Percentiles rank a stretch among this genome's conserved stretches.
Conservation (phyloP, 2,888 invertebrate species). For the Seladonia tumulorum region DNA sequence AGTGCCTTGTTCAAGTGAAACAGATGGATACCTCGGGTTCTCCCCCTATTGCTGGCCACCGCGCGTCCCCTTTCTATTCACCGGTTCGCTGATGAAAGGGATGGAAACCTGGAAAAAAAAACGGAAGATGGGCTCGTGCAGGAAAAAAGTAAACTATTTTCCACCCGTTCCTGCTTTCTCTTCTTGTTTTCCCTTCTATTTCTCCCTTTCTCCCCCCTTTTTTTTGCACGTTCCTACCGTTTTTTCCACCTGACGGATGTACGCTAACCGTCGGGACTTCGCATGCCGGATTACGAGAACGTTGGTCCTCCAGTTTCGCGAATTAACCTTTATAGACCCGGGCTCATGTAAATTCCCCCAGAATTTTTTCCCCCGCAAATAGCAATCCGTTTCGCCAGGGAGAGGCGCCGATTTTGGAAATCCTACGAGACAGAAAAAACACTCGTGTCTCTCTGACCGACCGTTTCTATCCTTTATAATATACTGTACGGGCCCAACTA, state of each 20-base stretch:
- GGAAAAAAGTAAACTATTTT: constrained; percentile 73
- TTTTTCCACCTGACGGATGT: not conserved
- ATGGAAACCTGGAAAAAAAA: constrained; percentile 75
- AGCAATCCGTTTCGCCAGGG: not conserved
- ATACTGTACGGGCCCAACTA: too few relatives aligned
- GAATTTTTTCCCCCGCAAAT: not conserved
- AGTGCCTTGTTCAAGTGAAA: constrained; percentile 82
- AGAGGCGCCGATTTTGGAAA: not conserved
- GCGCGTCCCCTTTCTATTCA: constrained; percentile 73
- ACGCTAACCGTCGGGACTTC: constrained; percentile 21
- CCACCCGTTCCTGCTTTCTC: constrained; percentile 46
- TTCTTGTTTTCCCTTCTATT: constrained; percentile 7
- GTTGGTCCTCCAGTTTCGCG: not conserved
- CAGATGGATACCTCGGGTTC: constrained; percentile 72
- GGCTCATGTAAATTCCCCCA: not conserved
- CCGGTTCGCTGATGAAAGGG: constrained; percentile 75
- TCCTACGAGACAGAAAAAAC: not conserved
- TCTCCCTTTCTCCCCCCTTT: not conserved
- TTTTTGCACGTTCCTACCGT: not conserved
- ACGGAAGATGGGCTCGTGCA: constrained; percentile 65
- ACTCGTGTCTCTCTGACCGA: not conserved
- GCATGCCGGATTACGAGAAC: not conserved
- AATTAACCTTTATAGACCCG: not conserved
- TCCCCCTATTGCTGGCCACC: constrained; percentile 55
- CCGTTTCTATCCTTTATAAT: too few relatives aligned